Evolutionary conservation across 2,888 invertebrate species (phyloP), one percentile per base, ranked within the genome.

Genomic region (Alsophila aescularia): DNA sequence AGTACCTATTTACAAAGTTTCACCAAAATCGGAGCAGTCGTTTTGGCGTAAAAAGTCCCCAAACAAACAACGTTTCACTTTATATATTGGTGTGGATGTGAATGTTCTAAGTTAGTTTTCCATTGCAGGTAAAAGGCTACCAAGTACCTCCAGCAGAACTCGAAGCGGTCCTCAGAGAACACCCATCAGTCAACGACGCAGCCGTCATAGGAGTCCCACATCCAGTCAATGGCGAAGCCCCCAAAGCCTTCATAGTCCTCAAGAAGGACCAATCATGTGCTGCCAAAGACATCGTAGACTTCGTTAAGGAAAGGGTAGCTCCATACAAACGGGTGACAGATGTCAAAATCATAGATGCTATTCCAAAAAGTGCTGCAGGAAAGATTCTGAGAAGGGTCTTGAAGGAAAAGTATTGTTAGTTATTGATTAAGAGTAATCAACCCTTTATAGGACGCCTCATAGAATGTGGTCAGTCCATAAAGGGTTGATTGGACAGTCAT

Each of bases 101-200:
- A n/a, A n/a, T 21, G n/a, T n/a, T n/a, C 29, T 1, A 29, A 8
- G n/a, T n/a, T n/a, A 5, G 29, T 5, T 2, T 32, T 24, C 5
- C 35, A 12, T 61, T 29, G 10, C 78, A 91, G 91, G 95, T 95
- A 0, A 94, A 94, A 86, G 94, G 93, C 3, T 94, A 91, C 78
- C 94, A 97, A 94, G 97, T 98, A 6, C 94, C 98, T 2, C 98
- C 98, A 18, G 97, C 98, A 0, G 98, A 98, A 80, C 81, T 98
- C 27, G 98, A 98, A 85, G 95, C 93, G 27, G 68, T 96, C 4
- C 79, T 97, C 3, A 91, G 96, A 15, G 92, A 93, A 4, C 95
- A 96, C 83, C 96, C 96, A 0, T 93, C 93, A 16, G 92, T 98
- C 0, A 79, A 83, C 9, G 98, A 98, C 68, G 96, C 96, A 0